phyloP scores from a whole-genome alignment of 2,888 invertebrate genomes.

The Bembecia ichneumoniformis region DNA sequence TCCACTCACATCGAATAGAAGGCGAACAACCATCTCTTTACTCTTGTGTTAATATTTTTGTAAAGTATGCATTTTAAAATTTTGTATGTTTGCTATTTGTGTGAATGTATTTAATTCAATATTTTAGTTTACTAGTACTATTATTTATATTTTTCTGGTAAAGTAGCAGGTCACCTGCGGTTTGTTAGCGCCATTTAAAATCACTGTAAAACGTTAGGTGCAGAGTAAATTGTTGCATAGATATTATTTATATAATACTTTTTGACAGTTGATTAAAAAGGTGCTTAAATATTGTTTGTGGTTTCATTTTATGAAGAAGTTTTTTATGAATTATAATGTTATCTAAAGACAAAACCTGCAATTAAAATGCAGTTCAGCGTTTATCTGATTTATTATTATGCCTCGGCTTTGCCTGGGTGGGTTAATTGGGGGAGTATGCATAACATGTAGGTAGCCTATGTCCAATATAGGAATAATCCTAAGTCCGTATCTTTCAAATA shows the following conservation, averaged over 20 bases:
- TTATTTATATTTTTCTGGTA: constrained; percentile 24
- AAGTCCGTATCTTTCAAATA: no score
- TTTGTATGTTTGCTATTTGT: constrained; percentile 43
- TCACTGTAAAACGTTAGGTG: constrained; percentile 40
- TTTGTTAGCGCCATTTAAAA: constrained; percentile 39
- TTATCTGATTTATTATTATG: no score
- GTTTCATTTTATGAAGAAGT: neutral
- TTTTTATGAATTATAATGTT: no score
- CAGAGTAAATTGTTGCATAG: constrained; percentile 42
- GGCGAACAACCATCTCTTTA: neutral
- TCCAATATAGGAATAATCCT: no score
- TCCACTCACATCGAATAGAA: neutral
- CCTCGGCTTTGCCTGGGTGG: no score
- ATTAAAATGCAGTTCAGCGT: no score
- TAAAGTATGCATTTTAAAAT: constrained; percentile 33
- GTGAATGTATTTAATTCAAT: constrained; percentile 66
- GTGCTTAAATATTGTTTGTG: constrained; percentile 51
- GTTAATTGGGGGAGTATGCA: no score
- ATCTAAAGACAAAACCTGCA: no score
- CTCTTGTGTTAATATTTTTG: constrained; percentile 32
- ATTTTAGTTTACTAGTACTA: constrained; percentile 42
- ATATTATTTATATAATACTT: constrained; percentile 58
- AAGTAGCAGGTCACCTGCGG: constrained; percentile 39
- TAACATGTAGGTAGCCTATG: no score
- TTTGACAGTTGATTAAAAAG: constrained; percentile 67